Conservation (phyloP, 2,888 invertebrate species). For the Macropis europaea region DNA sequence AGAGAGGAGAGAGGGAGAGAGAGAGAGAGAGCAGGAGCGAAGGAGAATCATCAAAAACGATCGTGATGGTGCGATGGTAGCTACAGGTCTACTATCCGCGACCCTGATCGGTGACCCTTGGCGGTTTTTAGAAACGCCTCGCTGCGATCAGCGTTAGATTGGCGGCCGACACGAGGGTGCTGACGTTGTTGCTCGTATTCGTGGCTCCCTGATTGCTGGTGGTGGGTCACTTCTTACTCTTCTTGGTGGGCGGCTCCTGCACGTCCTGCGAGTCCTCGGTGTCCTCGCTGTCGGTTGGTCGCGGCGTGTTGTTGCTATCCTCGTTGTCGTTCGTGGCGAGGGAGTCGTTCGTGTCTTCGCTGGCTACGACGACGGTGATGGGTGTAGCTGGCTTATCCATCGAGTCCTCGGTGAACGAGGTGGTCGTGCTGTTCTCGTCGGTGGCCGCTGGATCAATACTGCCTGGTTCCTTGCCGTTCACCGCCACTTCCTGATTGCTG, state of each 20-base stretch:
- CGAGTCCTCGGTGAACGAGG: constrained; percentile 89
- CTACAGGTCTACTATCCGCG: constrained; percentile 51
- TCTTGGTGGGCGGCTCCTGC: constrained; percentile 81
- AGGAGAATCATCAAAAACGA: constrained; percentile 50
- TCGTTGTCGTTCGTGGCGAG: constrained; percentile 81
- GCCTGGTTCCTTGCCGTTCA: constrained; percentile 81
- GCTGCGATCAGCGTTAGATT: constrained; percentile 74
- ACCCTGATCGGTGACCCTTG: constrained; percentile 53
- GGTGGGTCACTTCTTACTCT: constrained; percentile 82
- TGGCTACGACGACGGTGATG: constrained; percentile 78
- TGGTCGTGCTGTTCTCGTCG: constrained; percentile 87
- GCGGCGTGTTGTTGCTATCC: constrained; percentile 72
- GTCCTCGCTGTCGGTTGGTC: constrained; percentile 77
- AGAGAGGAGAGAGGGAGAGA: background rate
- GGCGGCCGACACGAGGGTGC: constrained; percentile 73
- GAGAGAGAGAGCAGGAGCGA: constrained; percentile 34
- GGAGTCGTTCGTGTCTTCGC: constrained; percentile 82
- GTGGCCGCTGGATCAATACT: constrained; percentile 81
- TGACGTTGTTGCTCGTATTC: constrained; percentile 63
- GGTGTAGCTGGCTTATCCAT: constrained; percentile 85
- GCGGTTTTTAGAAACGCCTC: constrained; percentile 71
- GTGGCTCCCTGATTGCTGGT: constrained; percentile 50
- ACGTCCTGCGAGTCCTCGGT: constrained; percentile 78
- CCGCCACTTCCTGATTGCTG: constrained; percentile 85
- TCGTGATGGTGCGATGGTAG: constrained; percentile 49